Percentiles rank a stretch among this genome's conserved stretches.
These are phyloP conservation scores for Agriopis aurantiaria DNA, from an alignment of 2,888 invertebrate species.

Conservation along the genomic window DNA sequence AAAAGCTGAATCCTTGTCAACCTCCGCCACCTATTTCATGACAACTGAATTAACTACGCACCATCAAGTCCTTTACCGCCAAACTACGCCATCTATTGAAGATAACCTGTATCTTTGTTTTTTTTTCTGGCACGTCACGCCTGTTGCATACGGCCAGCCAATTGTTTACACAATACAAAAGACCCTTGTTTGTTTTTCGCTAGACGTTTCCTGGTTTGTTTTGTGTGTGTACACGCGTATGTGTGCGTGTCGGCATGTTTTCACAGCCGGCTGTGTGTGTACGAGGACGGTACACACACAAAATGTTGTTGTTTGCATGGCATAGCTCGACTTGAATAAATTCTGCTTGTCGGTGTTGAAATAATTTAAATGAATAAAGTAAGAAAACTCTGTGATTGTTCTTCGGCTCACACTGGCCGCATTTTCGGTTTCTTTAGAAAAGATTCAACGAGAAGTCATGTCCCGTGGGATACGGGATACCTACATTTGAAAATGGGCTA, in stretches of 20 bases:
- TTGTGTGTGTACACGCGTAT: slow-evolving; percentile 73
- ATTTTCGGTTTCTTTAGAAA: background rate
- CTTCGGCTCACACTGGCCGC: background rate
- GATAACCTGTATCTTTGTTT: slow-evolving; percentile 73
- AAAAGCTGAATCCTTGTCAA: background rate
- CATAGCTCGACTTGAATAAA: slow-evolving; percentile 74
- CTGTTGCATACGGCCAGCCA: slow-evolving; percentile 82
- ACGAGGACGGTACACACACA: slow-evolving; percentile 74
- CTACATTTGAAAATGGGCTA: no score
- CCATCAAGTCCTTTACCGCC: slow-evolving; percentile 36
- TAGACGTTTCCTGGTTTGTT: slow-evolving; percentile 87
- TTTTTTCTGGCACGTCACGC: slow-evolving; percentile 76
- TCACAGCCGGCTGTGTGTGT: slow-evolving; percentile 79
- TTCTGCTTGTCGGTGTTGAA: slow-evolving; percentile 61
- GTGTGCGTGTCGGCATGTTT: slow-evolving; percentile 71
- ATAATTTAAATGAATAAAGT: slow-evolving; percentile 43
- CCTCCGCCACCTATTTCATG: slow-evolving; percentile 45
- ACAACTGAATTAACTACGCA: slow-evolving; percentile 43
- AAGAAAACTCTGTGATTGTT: slow-evolving; percentile 3
- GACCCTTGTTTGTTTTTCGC: slow-evolving; percentile 87
- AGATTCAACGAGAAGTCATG: background rate
- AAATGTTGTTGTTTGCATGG: slow-evolving; percentile 82
- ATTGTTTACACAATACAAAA: slow-evolving; percentile 86
- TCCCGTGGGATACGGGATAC: no score
- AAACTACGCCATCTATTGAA: slow-evolving; percentile 66